These are phyloP conservation scores for Hemitrygon akajei DNA, from an alignment of 2,797 vertebrate genomes.

Conservation along the genomic window DNA sequence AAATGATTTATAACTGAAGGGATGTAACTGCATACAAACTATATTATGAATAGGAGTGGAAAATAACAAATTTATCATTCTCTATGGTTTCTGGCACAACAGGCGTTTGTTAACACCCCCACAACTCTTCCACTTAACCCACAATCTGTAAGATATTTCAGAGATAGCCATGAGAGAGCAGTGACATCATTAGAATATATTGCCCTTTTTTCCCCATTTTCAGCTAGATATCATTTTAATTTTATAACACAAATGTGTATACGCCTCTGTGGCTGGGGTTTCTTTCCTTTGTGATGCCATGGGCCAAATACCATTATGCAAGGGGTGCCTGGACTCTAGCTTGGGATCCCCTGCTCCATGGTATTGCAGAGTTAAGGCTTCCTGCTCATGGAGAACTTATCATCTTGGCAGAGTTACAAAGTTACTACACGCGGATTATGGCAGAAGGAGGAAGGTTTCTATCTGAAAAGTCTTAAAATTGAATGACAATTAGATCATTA, in stretches of 20 bases:
- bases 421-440: neutral
- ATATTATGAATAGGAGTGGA: neutral
- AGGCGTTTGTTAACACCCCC: neutral
- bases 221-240: neutral
- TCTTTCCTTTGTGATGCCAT: too few species aligned
- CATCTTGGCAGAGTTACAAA: neutral
- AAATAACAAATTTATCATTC: neutral
- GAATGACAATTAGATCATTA: neutral
- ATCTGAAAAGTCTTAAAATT: neutral
- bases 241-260: neutral
- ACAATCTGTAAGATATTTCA: neutral
- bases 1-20: conserved; percentile 1
- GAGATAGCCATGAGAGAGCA: neutral
- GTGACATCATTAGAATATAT: neutral
- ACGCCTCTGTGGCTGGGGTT: neutral
- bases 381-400: neutral
- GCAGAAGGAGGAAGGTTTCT: neutral
- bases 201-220: neutral
- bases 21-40: neutral
- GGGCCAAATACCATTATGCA: too few species aligned
- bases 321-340: too few species aligned
- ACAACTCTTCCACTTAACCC: neutral
- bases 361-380: too few species aligned
- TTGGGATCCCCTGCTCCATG: too few species aligned
- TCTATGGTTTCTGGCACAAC: neutral